Evolutionary conservation across 2,113 vertebrate genomes (phyloP), one percentile per base, ranked within the genome.

Genomic region (Salminus brasiliensis): DNA sequence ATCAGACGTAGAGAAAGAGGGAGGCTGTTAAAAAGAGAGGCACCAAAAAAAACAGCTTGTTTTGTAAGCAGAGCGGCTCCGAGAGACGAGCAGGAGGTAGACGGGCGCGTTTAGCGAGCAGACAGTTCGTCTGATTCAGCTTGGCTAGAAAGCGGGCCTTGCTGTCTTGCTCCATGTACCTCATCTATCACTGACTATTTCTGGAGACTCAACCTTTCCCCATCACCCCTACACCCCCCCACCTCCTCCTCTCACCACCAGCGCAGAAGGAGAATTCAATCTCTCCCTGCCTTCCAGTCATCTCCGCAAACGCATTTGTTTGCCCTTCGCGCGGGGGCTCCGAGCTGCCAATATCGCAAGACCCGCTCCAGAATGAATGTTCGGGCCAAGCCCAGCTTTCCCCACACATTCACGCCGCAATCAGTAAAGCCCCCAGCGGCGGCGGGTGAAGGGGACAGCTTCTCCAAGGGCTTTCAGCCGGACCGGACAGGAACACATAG

Each of bases 141-240:
- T 88, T 70, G 92, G 87, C 87, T 90, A 84, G 88, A 90, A 89
- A 91, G 85, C 87, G 89, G 88, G 72, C 78, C 73, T 91, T 88
- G 88, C 88, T 91, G 92, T 93, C 89, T 88, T 79, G 81, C 59
- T 83, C 88, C 85, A 87, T 91, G 86, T 91, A 87, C 87, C 92
- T 92, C 91, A 92, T 93, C 91, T 92, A 88, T 93, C 92, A 92
- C 85, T 92, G 87, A 84, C 85, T 93, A 72, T 86, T 93, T 93
- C 88, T 81, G 49, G 62, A 89, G 84, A 88, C 86, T 90, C 76
- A 81, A 52, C 87, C n/a, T 55, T 55, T 91, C 87, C 77, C 85
- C 83, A 39, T 65, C 82, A 32, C 53, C 2, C 23, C 0, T 8
- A 1, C 55, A 10, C 55, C 10, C 55, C 5, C 55, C 11, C 57